Base-by-base conservation (phyloP, 2,888 invertebrate genomes). In the Ennomos quercinarius region DNA sequence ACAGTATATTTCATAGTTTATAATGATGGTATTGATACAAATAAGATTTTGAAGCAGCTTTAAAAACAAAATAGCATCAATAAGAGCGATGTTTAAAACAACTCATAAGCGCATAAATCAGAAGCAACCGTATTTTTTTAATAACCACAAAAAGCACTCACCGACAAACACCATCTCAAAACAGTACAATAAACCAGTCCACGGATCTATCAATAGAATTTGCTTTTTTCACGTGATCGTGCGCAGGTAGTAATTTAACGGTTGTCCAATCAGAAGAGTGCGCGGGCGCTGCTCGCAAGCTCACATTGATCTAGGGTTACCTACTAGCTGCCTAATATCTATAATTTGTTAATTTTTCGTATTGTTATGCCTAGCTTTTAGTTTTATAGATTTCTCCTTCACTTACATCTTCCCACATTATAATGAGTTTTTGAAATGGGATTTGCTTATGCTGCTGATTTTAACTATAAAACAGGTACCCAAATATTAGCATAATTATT, bases 261-360 rank as follows among this genome's bases (percentile, higher is more conserved):
- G 83, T 78, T 76, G 80, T 74, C 68, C 72, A 80, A 88, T 86
- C 84, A 82, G 83, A 86, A 83, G 84, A 68, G 61, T 72, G 80
- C 75, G 78, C 74, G 61, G 60, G 77, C 79, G 76, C 75, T 47
- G 49, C 80, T 48, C 47, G 43, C 48, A 34, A 58, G 41, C 59
- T 54, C 45, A 17, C 55, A 43, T 34, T 12, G 46, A 6, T 3
- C 9, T 56, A 61, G 55, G 60, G 60, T 27, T 61, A 51, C 9
- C 47, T 27, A 27, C 27, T 27, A 27, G 27, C 27, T 3, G 17
- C 3, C 17, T n/a, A 3, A 17, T 17, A 17, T 2, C 3, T 17
- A 17, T n/a, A 17, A 17, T 17, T 17, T 17, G 6, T 10, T 34
- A 4, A 0, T 44, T 27, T 34, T 35, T 43, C 27, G 1, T 43